Base-by-base conservation (phyloP, 2,797 vertebrate genomes). In the Typhlichthys subterraneus region DNA sequence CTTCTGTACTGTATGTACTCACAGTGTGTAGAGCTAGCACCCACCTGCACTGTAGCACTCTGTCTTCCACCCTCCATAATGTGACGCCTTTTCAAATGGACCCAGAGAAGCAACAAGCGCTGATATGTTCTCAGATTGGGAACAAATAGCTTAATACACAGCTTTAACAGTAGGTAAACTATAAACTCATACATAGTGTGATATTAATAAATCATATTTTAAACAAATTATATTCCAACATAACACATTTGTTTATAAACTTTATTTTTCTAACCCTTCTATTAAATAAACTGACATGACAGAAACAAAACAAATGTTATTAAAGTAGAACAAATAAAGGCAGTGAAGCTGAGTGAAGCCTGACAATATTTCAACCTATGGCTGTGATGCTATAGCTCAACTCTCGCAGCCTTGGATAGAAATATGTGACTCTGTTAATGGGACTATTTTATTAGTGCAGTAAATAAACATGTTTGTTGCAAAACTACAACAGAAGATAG, bases 1-100 rank as follows among this genome's bases (percentile, higher is more conserved):
- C 89, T 86, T 83, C 77, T 87, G 76, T 81, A 85, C 86, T 87
- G 81, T 85, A 59, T 82, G 73, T 79, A 71, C 63, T 73, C 75
- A 74, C 77, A 71, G 56, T 74, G 69, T 82, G 68, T 79, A 65
- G 69, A 79, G 46, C 53, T 61, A 69, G 72, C 77, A 65, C 65
- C 63, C 77, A 75, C 69, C 74, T 67, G 59, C 60, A 77, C 53
- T 50, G 46, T 53, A 68, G 70, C 69, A 47, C 71, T 45, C 61
- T 60, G 59, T 61, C 49, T 66, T 53, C 45, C 23, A 72, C 66
- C 49, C 63, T 45, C 45, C 47, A 59, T 2, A 65, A 60, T 75
- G 67, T 65, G 23, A 70, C 46, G 17, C 47, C 3, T 64, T 68
- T 65, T 63, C 4, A 65, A 0, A 53, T 8, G 0, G 61, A 65